Evolutionary conservation across 2,113 vertebrate species (phyloP).

Genomic region (Gallinago undulata): DNA sequence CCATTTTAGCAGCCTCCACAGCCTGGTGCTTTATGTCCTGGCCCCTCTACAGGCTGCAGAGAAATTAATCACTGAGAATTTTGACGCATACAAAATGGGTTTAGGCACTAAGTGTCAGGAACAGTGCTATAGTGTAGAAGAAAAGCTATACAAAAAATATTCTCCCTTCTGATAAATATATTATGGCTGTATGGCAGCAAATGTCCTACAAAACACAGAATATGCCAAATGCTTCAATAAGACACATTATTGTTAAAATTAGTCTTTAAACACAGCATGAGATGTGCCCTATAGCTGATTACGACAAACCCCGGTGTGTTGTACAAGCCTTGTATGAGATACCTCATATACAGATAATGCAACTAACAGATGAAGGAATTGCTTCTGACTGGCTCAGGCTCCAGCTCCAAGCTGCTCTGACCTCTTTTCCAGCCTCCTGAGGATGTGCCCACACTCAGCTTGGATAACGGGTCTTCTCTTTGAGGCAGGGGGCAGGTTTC

Average conservation of each 20-base stretch:
- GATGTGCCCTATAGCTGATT: background rate
- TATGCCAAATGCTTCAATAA: background rate
- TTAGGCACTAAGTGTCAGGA: background rate
- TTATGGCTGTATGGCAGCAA: background rate
- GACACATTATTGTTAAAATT: background rate
- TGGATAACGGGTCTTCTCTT: background rate
- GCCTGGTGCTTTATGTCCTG: background rate
- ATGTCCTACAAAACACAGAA: background rate
- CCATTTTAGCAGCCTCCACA: background rate
- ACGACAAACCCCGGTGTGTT: accelerated
- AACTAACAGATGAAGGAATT: background rate
- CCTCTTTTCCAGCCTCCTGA: background rate
- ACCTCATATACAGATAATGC: background rate
- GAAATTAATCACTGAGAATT: background rate
- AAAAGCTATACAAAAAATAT: background rate
- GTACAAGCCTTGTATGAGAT: background rate
- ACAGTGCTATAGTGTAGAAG: background rate
- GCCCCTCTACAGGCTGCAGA: background rate
- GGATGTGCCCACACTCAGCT: background rate
- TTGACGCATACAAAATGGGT: background rate
- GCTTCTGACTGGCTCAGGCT: background rate
- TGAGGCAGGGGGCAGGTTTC: background rate
- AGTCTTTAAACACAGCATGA: background rate
- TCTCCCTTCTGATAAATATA: background rate
- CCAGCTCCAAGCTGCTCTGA: background rate